phyloP scores from a whole-genome alignment of 2,888 invertebrate species.

The Xestia xanthographa region DNA sequence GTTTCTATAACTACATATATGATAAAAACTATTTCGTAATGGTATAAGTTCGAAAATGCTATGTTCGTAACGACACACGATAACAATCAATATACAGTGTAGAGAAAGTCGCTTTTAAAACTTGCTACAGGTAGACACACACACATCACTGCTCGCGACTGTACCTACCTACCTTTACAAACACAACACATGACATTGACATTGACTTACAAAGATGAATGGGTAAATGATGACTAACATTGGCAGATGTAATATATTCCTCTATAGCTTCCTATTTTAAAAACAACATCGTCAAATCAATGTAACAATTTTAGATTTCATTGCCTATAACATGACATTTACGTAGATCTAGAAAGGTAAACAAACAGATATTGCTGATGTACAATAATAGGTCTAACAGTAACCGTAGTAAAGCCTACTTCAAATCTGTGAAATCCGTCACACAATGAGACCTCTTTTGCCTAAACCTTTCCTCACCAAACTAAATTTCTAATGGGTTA shows the following conservation, averaged over 20 bases:
- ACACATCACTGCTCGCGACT: background rate
- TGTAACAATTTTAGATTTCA: background rate
- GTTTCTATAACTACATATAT: background rate
- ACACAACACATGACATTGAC: slow-evolving; percentile 21
- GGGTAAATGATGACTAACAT: slow-evolving; percentile 58
- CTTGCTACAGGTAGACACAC: background rate
- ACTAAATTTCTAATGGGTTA: slow-evolving; percentile 47
- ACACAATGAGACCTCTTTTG: slow-evolving; percentile 30
- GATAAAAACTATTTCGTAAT: background rate
- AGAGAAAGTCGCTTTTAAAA: background rate
- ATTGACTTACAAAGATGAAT: slow-evolving; percentile 18
- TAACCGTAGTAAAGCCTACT: slow-evolving; percentile 19
- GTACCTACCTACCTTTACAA: background rate
- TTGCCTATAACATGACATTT: background rate
- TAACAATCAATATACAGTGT: background rate
- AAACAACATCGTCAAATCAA: background rate
- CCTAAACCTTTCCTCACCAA: slow-evolving; percentile 18
- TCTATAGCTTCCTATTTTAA: background rate
- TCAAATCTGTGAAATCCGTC: slow-evolving; percentile 36
- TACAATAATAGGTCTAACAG: background rate
- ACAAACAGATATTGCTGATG: background rate
- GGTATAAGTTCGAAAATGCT: background rate
- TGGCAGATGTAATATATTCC: slow-evolving; percentile 21
- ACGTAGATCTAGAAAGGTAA: background rate
- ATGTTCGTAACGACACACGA: background rate